Evolutionary conservation across 2,113 vertebrate genomes (phyloP).

Genomic region (Oceanodroma tethys): DNA sequence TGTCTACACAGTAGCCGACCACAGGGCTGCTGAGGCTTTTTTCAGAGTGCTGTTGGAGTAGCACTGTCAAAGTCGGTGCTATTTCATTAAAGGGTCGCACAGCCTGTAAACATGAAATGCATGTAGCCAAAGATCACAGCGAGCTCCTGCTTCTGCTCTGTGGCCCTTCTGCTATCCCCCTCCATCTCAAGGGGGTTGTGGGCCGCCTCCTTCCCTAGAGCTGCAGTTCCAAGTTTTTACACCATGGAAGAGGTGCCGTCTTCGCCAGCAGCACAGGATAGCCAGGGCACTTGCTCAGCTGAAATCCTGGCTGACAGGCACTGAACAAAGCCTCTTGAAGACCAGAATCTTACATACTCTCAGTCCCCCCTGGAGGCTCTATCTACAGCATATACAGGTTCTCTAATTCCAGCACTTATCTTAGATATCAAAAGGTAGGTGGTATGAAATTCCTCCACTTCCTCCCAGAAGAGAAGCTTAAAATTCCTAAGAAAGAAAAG

Average conservation of each 20-base stretch:
- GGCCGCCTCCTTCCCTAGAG: neutral
- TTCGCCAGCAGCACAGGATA: neutral
- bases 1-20: neutral
- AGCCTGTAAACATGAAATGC: neutral
- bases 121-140: neutral
- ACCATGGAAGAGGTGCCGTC: neutral
- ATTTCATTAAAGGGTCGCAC: neutral
- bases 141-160: neutral
- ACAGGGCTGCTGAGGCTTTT: neutral
- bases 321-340: neutral
- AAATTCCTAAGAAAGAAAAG: neutral
- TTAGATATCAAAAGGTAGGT: neutral
- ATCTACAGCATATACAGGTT: neutral
- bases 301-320: neutral
- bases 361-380: neutral
- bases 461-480: neutral
- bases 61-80: neutral
- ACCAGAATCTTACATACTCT: neutral
- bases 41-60: neutral
- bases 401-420: neutral
- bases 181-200: neutral
- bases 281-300: neutral
- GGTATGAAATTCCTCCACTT: neutral
- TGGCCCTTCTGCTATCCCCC: neutral
- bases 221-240: neutral